phyloP scores from a whole-genome alignment of 2,113 vertebrate genomes.

The Suncus etruscus region DNA sequence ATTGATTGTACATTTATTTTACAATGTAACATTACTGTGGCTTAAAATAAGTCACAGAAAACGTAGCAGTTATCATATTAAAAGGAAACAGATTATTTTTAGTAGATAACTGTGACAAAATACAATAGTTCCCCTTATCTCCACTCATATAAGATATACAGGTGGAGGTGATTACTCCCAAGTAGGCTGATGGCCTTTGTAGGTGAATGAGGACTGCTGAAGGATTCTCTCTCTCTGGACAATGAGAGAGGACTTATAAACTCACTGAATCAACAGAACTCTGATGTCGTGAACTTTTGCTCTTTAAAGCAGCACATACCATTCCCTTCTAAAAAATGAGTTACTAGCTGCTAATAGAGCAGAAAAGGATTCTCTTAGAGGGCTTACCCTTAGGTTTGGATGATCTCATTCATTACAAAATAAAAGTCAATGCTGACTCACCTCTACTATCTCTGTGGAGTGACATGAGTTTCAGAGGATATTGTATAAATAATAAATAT shows the following conservation, averaged over 20 bases:
- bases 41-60: slow-evolving; percentile 35
- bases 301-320: background rate
- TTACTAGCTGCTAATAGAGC: background rate
- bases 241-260: background rate
- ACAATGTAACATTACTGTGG: background rate
- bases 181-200: background rate
- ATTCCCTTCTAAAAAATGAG: background rate
- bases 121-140: background rate
- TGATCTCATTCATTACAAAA: background rate
- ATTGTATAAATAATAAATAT: background rate
- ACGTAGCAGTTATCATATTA: background rate
- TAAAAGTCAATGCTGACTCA: background rate
- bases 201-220: too few relatives aligned
- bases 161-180: rapidly evolving
- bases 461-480: background rate
- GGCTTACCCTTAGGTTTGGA: background rate
- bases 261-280: background rate
- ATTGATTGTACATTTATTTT: slow-evolving; percentile 57
- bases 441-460: background rate
- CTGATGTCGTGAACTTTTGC: background rate
- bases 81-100: background rate
- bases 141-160: background rate
- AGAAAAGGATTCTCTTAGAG: background rate
- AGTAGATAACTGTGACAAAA: background rate
- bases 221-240: background rate